A percentile compares a stretch with the other conserved stretches of the same genome.
Evolutionary conservation across 2,888 invertebrate species (phyloP).

Genomic region (Trichacis sp.): DNA sequence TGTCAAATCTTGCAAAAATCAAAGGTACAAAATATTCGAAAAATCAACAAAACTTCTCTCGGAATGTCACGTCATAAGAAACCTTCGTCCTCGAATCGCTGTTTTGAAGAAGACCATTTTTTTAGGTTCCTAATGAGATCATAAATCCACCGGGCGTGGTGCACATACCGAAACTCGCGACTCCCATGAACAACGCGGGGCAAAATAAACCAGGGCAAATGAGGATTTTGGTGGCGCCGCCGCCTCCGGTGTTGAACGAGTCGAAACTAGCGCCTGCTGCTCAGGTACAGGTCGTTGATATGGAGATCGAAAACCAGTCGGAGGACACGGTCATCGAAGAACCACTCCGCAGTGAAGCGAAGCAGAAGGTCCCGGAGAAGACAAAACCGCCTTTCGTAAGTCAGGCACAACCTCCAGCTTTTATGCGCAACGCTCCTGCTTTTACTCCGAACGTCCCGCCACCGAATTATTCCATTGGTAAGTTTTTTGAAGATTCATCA

Average conservation of each 20-base stretch:
- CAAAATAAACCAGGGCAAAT: constrained; percentile 48
- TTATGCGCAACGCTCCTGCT: constrained; percentile 53
- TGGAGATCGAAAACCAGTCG: constrained; percentile 65
- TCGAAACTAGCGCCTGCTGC: constrained; percentile 31
- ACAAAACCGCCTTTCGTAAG: constrained; percentile 53
- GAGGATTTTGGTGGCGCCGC: constrained; percentile 65
- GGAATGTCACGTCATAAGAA: too few species aligned
- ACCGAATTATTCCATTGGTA: constrained; percentile 31
- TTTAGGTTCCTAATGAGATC: constrained; percentile 61
- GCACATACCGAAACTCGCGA: constrained; percentile 65
- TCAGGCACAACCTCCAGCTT: constrained; percentile 56
- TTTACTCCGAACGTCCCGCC: constrained; percentile 50
- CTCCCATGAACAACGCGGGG: constrained; percentile 47
- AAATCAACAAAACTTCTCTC: too few species aligned
- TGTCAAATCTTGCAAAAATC: too few species aligned
- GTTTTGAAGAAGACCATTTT: neutral
- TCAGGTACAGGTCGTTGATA: constrained; percentile 64
- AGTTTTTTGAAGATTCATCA: too few species aligned
- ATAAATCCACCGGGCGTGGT: constrained; percentile 67
- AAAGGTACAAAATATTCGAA: too few species aligned
- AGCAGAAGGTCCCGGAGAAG: too few species aligned
- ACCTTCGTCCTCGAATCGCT: too few species aligned
- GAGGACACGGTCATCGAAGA: constrained; percentile 64
- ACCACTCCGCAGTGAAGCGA: constrained; percentile 40
- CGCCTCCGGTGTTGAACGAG: constrained; percentile 62